Base-by-base conservation (phyloP, 2,888 invertebrate genomes). In the Xanthia icteritia region DNA sequence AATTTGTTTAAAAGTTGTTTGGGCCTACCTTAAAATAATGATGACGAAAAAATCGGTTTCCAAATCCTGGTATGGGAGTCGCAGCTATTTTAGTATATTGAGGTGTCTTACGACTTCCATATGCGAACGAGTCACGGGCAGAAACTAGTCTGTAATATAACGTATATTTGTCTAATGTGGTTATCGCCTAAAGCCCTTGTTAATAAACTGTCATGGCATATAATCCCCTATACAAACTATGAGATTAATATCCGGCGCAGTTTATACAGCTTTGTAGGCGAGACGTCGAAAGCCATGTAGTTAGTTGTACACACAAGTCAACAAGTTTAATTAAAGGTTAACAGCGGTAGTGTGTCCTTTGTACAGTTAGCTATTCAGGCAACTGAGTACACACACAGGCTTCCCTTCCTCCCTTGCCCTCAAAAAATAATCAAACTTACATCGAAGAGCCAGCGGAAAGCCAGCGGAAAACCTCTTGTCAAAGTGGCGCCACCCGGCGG, bases 311-410 rank as follows among this genome's bases (percentile, higher is more conserved):
- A 77, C 64, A 73, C 72, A 73, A 74, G 82, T 79, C 83, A 80
- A 83, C 83, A 81, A 86, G 83, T 83, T 87, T 85, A 86, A 83
- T 85, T 85, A 83, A 87, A 85, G 76, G 70, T 81, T 85, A 73
- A 85, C 84, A 73, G 66, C 66, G 56, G 13, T 56, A 58, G 27
- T 86, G 68, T 76, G 69, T 60, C 64, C 75, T 56, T 39, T 23
- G 54, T 70, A 71, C 73, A n/a, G 66, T 70, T 54, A 23, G 36
- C 48, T 56, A 15, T 51, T 2, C 67, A 48, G 51, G 17, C 45
- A 27, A 11, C n/a, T 31, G 23, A 45, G 6, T 4, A 36, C 17
- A 23, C 6, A 36, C 17, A 27, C n/a, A 13, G n/a, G n/a, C 5
- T 1, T n/a, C 56, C 54, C 51, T 51, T n/a, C 20, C 51, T 51